phyloP scores from a whole-genome alignment of 2,113 vertebrate species.

The Oncorhynchus keta region DNA sequence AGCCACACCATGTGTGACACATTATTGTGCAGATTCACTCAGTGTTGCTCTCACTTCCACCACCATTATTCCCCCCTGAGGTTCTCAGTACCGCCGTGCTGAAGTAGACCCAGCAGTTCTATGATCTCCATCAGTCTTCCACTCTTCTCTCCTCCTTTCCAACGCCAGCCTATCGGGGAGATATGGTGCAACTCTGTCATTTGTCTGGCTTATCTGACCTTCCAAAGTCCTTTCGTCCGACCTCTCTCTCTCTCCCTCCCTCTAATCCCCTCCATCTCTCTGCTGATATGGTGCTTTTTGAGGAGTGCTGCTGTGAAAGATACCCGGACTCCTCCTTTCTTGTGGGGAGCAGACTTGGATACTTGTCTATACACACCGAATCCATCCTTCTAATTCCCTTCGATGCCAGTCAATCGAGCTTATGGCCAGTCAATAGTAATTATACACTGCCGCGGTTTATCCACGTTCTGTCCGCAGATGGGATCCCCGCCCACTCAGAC shows the following conservation, averaged over 20 bases:
- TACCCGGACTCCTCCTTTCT: neutral
- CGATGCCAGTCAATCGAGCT: neutral
- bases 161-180: neutral
- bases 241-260: constrained; percentile 11
- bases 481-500: neutral
- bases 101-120: neutral
- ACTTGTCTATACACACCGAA: neutral
- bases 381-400: neutral
- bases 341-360: neutral
- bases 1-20: too few relatives aligned
- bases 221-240: constrained; percentile 26
- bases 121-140: neutral
- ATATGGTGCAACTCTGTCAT: neutral
- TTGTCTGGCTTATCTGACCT: constrained; percentile 17
- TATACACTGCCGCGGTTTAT: neutral
- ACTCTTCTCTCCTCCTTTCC: constrained; percentile 19
- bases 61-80: too few relatives aligned
- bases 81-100: neutral
- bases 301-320: neutral
- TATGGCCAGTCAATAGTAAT: neutral
- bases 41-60: too few relatives aligned
- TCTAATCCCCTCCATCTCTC: neutral
- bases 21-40: too few relatives aligned
- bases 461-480: neutral
- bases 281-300: neutral